Evolutionary conservation across 2,797 vertebrate species (phyloP).

Genomic region (Sylvilagus floridanus): DNA sequence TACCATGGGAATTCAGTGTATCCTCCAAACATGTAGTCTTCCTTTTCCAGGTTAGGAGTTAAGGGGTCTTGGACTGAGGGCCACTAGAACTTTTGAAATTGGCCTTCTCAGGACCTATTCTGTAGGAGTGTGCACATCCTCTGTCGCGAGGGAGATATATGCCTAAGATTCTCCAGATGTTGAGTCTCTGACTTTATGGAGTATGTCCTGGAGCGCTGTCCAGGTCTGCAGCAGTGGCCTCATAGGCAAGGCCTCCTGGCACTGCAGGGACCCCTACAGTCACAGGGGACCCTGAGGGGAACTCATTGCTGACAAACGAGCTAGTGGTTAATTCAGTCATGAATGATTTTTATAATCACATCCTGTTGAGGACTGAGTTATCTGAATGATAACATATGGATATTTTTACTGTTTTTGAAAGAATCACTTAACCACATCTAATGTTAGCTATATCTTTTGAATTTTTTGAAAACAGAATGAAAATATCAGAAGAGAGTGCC

Average conservation of each 20-base stretch:
- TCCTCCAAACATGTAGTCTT: background rate
- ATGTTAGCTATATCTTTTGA: background rate
- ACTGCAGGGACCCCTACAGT: background rate
- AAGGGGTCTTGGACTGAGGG: background rate
- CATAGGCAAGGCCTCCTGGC: background rate
- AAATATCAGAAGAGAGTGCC: background rate
- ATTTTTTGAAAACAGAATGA: background rate
- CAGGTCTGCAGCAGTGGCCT: background rate
- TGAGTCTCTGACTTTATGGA: background rate
- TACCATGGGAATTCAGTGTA: background rate
- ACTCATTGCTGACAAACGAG: constrained; percentile 1
- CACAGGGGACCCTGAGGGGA: background rate
- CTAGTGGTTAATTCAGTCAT: background rate
- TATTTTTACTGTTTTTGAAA: background rate
- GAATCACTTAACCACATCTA: background rate
- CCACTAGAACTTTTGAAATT: background rate
- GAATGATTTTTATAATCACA: background rate
- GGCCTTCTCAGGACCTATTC: background rate
- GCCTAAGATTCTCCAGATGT: background rate
- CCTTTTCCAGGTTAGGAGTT: background rate
- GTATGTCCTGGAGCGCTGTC: background rate
- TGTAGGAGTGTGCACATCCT: background rate
- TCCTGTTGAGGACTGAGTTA: background rate
- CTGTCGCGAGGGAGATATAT: background rate
- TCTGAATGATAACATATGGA: background rate